Evolutionary conservation across 2,797 vertebrate genomes (phyloP), one percentile per base, ranked within the genome.

Genomic region (Tinamus major): DNA sequence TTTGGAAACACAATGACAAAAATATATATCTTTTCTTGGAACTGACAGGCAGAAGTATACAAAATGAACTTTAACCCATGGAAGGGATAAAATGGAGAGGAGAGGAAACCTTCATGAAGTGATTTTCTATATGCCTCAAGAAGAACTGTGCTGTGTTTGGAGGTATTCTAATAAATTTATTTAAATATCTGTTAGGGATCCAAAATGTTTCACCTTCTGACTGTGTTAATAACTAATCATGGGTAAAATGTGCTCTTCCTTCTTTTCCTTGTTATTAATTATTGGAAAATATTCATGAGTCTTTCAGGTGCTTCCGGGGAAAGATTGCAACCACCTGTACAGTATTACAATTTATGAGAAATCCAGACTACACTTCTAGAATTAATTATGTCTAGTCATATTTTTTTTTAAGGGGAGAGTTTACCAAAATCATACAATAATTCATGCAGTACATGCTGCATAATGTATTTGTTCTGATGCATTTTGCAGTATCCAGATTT

Each of bases 21-120:
- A 59, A 31, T 1, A 2, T 6, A 14, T 15, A 18, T 26, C 24
- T 18, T n/a, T 31, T 69, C 48, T 64, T 23, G 2, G 21, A 42
- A n/a, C 4, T 42, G 4, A 48, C 19, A 31, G 13, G 3, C 1
- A 67, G 16, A 53, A 88, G 51, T 31, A 42, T 9, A n/a, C 6
- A 42, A 63, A 42, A 80, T 19, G 2, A 2, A 48, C 83, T 93
- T 79, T 39, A 76, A 89, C 62, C 1, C 44, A 11, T 46, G 0
- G 31, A 3, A 31, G 2, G 10, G 3, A 63, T 6, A 26, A 62
- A 89, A 51, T 0, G 33, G 20, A 27, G 2, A 1, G 18, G 2
- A 2, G 10, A 68, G 10, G 2, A 86, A 75, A 13, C 35, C 4
- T 83, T 78, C 5, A 3, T 88, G 15, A 21, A n/a, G 1, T 37